Base-by-base conservation (phyloP, 53 echinoderm and acorn worm species). In the Apostichopus leukothele region DNA sequence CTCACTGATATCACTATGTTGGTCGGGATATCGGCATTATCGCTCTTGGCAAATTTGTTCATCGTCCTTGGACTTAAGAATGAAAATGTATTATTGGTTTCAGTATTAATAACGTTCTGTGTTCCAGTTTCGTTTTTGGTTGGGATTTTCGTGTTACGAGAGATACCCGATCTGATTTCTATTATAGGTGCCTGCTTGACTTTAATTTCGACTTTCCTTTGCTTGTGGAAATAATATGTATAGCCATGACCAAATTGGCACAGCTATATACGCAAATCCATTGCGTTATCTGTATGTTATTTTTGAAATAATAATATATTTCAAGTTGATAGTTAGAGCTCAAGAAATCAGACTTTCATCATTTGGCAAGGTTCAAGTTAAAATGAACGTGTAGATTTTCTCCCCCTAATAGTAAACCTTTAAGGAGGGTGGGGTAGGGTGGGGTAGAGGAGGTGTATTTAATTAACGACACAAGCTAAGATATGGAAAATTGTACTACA, bases 81-180 rank as follows among this genome's bases (percentile, higher is more conserved):
- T 27, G 84, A 84, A 18, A 66, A 61, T 63, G 84, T 84, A 59
- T 9, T 63, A 4, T 9, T 60, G 16, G 9, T 84, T 10, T 60
- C 25, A 3, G 67, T 66, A 4, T n/a, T 84, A n/a, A 57, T 3
- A 4, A 84, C 84, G 3, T 4, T 63, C 23, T 21, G 84, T 7
- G 84, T 63, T 7, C 84, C 84, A 5, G 14, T 63, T 4, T 9
- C 60, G 9, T 84, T 84, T 14, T 6, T 84, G 22, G 66, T 25
- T 5, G 84, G 26, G 12, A 13, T 22, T 4, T 84, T 84, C 6
- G 60, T 84, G 9, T 59, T 84, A n/a, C 5, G 66, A 3, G 59
- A 54, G 0, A 66, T 66, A 23, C 84, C 67, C 14, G 84, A 84
- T 25, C 20, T 84, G 60, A 61, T 84, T 3, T 84, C 84, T 63